Percentiles rank a stretch among this genome's conserved stretches.
Conservation (phyloP, 2,888 invertebrate genomes). For the Pecten maximus region DNA sequence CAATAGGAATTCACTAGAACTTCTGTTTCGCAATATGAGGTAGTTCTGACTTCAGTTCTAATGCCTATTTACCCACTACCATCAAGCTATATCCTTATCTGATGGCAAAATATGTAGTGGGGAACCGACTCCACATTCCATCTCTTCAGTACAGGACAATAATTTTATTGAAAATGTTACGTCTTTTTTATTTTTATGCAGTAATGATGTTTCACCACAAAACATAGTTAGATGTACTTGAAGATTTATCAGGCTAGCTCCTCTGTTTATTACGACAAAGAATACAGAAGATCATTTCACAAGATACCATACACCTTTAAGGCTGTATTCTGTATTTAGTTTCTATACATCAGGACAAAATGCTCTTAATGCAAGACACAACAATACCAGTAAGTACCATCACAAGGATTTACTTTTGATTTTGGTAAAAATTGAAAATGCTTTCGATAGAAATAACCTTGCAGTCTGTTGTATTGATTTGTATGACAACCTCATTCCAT, state of each 20-base stretch:
- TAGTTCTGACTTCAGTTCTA: too few relatives aligned
- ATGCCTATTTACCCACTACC: too few relatives aligned
- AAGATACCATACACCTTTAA: background rate
- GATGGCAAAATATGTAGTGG: too few relatives aligned
- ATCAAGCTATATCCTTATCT: too few relatives aligned
- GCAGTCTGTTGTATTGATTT: background rate
- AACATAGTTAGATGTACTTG: background rate
- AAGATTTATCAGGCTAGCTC: background rate
- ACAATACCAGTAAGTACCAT: background rate
- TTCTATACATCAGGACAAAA: background rate
- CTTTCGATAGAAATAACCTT: background rate
- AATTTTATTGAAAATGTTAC: background rate
- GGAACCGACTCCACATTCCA: background rate
- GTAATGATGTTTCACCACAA: background rate
- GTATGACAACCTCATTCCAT: background rate
- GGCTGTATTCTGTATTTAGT: background rate
- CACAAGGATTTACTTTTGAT: background rate
- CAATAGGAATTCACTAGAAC: too few relatives aligned
- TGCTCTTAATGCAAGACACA: background rate
- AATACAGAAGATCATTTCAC: background rate
- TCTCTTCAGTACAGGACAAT: background rate
- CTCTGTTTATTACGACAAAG: background rate
- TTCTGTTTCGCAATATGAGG: too few relatives aligned
- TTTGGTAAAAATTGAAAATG: background rate
- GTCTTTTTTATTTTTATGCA: background rate